Evolutionary conservation across 2,888 invertebrate genomes (phyloP).

Genomic region (Hermaeophaga mercurialis): DNA sequence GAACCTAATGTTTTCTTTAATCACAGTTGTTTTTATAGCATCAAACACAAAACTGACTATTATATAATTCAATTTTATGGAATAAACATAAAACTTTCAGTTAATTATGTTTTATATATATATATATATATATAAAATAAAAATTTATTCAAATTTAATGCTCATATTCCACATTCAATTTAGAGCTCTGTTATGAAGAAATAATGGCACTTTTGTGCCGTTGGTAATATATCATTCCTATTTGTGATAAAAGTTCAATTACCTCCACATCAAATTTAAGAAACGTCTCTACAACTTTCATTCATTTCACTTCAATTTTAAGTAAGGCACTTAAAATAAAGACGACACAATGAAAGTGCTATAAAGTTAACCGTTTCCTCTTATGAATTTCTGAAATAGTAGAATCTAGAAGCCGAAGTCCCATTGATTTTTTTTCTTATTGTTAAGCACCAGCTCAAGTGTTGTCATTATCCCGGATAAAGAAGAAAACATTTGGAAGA

Average conservation of each 20-base stretch:
- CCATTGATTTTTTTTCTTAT: slow-evolving; percentile 22
- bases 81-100: too few species aligned
- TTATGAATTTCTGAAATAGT: slow-evolving; percentile 10
- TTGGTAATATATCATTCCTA: too few species aligned
- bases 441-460: slow-evolving; percentile 21
- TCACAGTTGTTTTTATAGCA: too few species aligned
- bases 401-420: slow-evolving; percentile 13
- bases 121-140: too few species aligned
- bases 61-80: too few species aligned
- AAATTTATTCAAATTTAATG: too few species aligned
- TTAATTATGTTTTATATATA: too few species aligned
- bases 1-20: too few species aligned
- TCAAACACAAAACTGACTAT: too few species aligned
- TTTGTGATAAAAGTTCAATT: neutral
- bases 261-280: neutral
- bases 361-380: slow-evolving; percentile 14
- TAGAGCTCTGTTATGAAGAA: too few species aligned
- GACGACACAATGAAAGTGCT: slow-evolving; percentile 9
- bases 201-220: too few species aligned
- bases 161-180: too few species aligned
- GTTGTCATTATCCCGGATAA: slow-evolving; percentile 30
- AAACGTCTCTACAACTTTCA: neutral
- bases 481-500: slow-evolving; percentile 34
- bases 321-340: slow-evolving; percentile 7
- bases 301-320: neutral